These are phyloP conservation scores for Monodelphis domestica DNA, from an alignment of 2,797 vertebrate species.

Conservation along the genomic window DNA sequence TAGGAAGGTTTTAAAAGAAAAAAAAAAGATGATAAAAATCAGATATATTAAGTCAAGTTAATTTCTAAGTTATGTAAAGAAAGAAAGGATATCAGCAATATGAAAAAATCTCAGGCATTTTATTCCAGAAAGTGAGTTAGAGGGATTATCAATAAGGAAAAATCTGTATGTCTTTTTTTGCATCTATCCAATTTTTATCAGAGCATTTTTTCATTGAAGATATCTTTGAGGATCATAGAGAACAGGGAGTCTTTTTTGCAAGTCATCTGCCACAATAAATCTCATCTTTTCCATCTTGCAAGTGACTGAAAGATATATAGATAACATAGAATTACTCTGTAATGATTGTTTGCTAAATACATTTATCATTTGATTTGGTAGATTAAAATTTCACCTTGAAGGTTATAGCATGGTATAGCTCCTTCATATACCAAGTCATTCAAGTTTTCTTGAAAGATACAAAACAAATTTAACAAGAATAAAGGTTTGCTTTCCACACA, in stretches of 20 bases:
- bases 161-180: background rate
- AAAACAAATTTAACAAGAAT: background rate
- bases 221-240: background rate
- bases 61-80: background rate
- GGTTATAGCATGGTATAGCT: background rate
- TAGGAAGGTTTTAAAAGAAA: background rate
- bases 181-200: background rate
- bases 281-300: background rate
- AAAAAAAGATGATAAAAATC: background rate
- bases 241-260: background rate
- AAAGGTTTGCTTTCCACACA: background rate
- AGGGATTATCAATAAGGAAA: background rate
- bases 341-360: background rate
- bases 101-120: background rate
- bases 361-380: background rate
- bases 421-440: background rate
- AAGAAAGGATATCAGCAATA: background rate
- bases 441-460: background rate
- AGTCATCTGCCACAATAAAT: background rate
- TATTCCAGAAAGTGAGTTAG: background rate
- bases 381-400: background rate
- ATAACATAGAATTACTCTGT: background rate
- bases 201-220: background rate
- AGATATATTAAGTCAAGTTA: background rate
- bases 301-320: background rate